phyloP scores from a whole-genome alignment of 1,140 invertebrate species.

The Aphidius gifuensis region DNA sequence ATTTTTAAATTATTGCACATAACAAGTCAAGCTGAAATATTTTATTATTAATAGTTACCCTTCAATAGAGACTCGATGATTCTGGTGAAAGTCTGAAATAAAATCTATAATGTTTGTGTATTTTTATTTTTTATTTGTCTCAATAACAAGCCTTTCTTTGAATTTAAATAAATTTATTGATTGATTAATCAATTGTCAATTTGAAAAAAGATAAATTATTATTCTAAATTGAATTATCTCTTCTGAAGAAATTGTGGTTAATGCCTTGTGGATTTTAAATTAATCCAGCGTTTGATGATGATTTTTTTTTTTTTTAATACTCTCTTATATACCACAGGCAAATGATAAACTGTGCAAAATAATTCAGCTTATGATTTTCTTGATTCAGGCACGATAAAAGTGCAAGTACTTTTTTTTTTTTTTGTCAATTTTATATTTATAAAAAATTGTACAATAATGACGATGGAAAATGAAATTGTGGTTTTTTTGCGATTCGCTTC shows the following conservation, averaged over 20 bases:
- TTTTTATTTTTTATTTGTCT: conserved; percentile 1
- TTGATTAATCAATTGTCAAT: background rate
- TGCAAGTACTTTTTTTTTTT: no score
- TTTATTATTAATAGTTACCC: conserved; percentile 19
- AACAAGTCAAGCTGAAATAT: conserved; percentile 14
- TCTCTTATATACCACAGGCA: background rate
- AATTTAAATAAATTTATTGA: background rate
- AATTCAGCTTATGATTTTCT: no score
- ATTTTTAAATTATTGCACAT: no score
- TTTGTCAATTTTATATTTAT: no score
- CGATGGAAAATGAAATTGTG: no score
- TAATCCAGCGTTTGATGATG: no score
- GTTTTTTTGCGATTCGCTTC: no score
- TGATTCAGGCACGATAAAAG: no score
- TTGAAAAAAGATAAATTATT: background rate
- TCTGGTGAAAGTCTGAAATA: conserved; percentile 21
- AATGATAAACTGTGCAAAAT: background rate
- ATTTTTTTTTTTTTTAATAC: no score
- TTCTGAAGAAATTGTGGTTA: background rate
- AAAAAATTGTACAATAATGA: no score
- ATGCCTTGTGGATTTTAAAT: background rate
- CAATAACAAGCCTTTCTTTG: background rate
- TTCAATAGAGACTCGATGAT: conserved; percentile 10
- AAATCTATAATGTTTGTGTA: background rate
- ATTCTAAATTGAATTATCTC: background rate